These are phyloP conservation scores for Phylloscopus trochilus DNA, from an alignment of 2,113 vertebrate species.

Conservation along the genomic window DNA sequence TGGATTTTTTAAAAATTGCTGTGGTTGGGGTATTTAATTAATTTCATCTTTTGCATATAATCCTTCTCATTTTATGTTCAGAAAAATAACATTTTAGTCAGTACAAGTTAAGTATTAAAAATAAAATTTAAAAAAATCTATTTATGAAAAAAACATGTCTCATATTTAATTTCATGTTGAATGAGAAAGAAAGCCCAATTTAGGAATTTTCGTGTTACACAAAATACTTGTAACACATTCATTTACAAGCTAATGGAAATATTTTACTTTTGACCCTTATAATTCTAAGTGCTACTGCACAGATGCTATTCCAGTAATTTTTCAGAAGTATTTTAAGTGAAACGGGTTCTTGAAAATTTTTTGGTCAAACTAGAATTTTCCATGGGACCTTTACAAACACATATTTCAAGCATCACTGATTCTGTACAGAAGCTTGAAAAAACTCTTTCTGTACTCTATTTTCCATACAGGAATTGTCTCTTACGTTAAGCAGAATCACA, in stretches of 20 bases:
- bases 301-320: background rate
- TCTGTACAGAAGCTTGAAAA: background rate
- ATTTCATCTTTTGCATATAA: background rate
- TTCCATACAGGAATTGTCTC: background rate
- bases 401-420: background rate
- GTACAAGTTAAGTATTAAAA: background rate
- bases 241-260: background rate
- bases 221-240: background rate
- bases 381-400: background rate
- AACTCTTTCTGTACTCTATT: background rate
- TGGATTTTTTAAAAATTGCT: background rate
- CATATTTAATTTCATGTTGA: background rate
- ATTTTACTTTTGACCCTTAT: background rate
- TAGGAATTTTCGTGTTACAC: background rate
- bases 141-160: background rate
- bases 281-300: background rate
- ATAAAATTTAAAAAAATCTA: background rate
- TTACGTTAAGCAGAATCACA: background rate
- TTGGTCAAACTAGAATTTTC: background rate
- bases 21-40: background rate
- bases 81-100: background rate
- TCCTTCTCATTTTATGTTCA: background rate
- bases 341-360: background rate
- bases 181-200: background rate
- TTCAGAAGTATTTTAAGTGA: background rate